Conservation (phyloP, 2,797 vertebrate genomes). For the Ispidina lecontei region DNA sequence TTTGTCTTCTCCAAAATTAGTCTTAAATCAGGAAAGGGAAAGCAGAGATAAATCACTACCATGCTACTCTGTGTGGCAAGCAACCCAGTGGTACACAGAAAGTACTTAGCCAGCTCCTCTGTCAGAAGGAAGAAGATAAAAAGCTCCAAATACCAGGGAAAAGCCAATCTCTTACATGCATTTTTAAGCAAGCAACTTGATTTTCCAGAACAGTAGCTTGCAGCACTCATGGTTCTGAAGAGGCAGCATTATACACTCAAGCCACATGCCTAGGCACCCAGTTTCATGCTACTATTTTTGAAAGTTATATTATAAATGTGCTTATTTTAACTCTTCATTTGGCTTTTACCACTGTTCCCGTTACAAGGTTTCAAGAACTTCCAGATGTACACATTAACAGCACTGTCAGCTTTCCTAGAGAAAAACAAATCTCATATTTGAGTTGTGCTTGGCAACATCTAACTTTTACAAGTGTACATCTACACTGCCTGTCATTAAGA, state of each 20-base stretch:
- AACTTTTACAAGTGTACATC: background rate
- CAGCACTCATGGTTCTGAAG: accelerated
- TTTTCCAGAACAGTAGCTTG: background rate
- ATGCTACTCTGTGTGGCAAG: accelerated
- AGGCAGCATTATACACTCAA: background rate
- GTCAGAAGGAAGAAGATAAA: background rate
- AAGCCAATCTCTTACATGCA: background rate
- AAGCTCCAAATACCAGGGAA: background rate
- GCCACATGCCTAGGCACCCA: background rate
- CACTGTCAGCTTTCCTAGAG: background rate
- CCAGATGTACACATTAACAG: background rate
- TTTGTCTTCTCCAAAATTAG: background rate
- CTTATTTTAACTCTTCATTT: background rate
- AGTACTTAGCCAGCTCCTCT: background rate
- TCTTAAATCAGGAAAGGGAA: background rate
- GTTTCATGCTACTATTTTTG: background rate
- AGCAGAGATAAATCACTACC: background rate
- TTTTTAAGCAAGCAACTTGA: background rate
- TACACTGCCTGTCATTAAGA: background rate
- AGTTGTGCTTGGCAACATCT: background rate
- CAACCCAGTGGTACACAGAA: background rate
- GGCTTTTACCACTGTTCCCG: background rate
- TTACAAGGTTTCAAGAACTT: background rate
- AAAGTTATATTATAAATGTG: background rate
- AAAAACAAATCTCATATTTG: background rate